Conservation (phyloP, 2,797 vertebrate species). For the Odontamblyopus rebecca region DNA sequence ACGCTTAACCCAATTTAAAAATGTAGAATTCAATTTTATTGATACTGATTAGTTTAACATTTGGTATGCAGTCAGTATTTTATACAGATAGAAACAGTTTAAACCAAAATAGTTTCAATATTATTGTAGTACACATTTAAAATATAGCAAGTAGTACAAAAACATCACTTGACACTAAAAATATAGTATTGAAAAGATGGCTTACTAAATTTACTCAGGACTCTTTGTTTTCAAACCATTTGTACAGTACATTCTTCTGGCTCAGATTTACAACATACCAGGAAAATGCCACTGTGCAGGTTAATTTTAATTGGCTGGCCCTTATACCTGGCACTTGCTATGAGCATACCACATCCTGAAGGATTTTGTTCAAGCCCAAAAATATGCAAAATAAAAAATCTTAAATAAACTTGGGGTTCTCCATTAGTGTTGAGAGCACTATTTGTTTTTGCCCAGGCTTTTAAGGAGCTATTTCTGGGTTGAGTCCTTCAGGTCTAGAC, state of each 20-base stretch:
- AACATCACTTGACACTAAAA: conserved; percentile 12
- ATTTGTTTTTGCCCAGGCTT: conserved; percentile 57
- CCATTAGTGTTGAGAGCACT: conserved; percentile 28
- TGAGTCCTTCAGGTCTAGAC: conserved; percentile 66
- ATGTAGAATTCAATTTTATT: neutral
- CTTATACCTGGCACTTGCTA: conserved; percentile 24
- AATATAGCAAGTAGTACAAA: conserved; percentile 10
- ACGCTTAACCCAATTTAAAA: neutral
- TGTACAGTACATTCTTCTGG: conserved; percentile 39
- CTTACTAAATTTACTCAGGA: neutral
- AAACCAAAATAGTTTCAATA: conserved; percentile 8
- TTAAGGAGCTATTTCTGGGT: conserved; percentile 58
- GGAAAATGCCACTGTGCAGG: conserved; percentile 5
- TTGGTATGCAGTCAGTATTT: conserved; percentile 5
- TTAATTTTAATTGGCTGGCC: conserved; percentile 18
- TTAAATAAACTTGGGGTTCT: conserved; percentile 58
- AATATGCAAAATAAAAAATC: conserved; percentile 49
- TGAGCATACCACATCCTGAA: conserved; percentile 37
- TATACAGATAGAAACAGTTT: conserved; percentile 9
- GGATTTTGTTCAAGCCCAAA: conserved; percentile 42
- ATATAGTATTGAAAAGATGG: conserved; percentile 1
- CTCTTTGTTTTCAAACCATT: conserved; percentile 17
- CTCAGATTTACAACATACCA: conserved; percentile 24
- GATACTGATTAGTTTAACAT: neutral
- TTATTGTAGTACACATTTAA: conserved; percentile 7